Evolutionary conservation across 2,113 vertebrate genomes (phyloP), one percentile per base, ranked within the genome.

Genomic region (Catharus fuscescens): DNA sequence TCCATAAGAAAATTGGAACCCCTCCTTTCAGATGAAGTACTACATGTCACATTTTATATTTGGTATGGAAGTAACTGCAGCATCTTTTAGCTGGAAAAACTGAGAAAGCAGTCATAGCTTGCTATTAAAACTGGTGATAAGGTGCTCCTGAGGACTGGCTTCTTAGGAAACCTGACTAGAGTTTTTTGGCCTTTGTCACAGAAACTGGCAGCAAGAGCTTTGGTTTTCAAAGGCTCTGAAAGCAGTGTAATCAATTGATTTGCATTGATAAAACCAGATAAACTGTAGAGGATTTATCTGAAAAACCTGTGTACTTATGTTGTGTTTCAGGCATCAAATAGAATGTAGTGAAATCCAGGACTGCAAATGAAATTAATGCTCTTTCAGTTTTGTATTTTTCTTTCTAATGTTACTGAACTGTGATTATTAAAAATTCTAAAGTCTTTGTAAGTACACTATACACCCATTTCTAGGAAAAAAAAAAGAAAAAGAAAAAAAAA

Each of bases 241-340:
- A 80, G 17, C 14, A 69, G 24, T 42, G 25, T 86, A 32, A 32
- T 92, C 69, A 94, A 80, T 40, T 50, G 54, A 65, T 88, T 64
- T 64, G 8, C 19, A 62, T 42, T 80, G 92, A 71, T 17, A 52
- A 88, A 96, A 93, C 25, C 25, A 67, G 48, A 59, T 80, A 80
- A 77, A 76, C 50, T 47, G 20, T 92, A 62, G 50, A 42, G 6
- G 28, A 4, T 87, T 60, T 73, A 21, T n/a, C 48, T 48, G 45
- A 86, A 81, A 60, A 77, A 64, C n/a, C 57, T 44, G 7, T 90
- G 24, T 73, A 66, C 91, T 82, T 89, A 54, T 19, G 20, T 36
- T 82, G 29, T 47, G 32, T 25, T 90, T 90, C 47, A 82, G 29
- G 29, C 73, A 73, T 20, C 56, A 34, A 20, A 40, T 38, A 73